These are phyloP conservation scores for Salpingus planirostris DNA, from an alignment of 2,888 invertebrate genomes.

Conservation along the genomic window DNA sequence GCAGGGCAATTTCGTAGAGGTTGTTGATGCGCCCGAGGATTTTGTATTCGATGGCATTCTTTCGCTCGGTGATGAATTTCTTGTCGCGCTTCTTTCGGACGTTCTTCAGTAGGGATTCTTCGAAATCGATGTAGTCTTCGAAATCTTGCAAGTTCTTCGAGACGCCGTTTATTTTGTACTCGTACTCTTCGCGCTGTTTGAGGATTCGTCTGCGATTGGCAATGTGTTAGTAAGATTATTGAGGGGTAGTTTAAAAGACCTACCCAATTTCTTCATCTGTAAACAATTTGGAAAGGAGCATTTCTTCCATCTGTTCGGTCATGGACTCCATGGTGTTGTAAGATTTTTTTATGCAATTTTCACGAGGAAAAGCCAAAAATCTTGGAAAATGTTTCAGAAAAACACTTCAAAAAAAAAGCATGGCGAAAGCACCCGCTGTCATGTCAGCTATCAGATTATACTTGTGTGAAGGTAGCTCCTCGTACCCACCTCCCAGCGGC, in stretches of 20 bases:
- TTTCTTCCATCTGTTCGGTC: slow-evolving; percentile 71
- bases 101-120: slow-evolving; percentile 57
- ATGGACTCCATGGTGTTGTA: no score
- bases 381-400: no score
- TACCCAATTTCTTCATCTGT: slow-evolving; percentile 62
- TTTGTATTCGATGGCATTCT: slow-evolving; percentile 56
- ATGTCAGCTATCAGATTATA: no score
- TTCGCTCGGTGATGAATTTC: slow-evolving; percentile 50
- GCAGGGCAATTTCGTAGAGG: slow-evolving; percentile 62
- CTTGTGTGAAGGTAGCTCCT: no score
- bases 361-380: no score
- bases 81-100: slow-evolving; percentile 53
- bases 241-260: slow-evolving; percentile 3
- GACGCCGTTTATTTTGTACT: slow-evolving; percentile 61
- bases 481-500: no score
- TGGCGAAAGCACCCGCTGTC: no score
- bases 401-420: no score
- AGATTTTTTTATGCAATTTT: no score
- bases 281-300: slow-evolving; percentile 59
- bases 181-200: slow-evolving; percentile 60
- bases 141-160: slow-evolving; percentile 63
- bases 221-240: slow-evolving; percentile 2
- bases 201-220: slow-evolving; percentile 50
- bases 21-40: slow-evolving; percentile 64
- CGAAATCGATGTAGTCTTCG: slow-evolving; percentile 61